phyloP scores from a whole-genome alignment of 2,888 invertebrate species.

The Caenorhabditis japonica region DNA sequence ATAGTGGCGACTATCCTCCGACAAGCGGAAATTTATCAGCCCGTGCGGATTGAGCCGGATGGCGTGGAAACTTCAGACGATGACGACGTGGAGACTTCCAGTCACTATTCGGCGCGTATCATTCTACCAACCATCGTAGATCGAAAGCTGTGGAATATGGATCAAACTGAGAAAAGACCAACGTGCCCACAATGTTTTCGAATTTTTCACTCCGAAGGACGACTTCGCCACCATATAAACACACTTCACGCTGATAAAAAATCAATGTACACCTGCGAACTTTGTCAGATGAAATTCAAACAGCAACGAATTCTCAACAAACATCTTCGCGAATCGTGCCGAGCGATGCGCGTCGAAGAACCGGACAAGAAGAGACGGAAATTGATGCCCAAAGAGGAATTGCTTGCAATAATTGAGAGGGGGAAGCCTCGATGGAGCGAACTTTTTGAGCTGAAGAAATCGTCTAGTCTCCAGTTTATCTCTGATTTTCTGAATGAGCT shows the following conservation, averaged over 20 bases:
- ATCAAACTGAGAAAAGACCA: background rate
- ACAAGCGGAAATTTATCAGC: too few relatives aligned
- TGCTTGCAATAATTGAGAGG: background rate
- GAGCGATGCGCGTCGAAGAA: slow-evolving; percentile 22
- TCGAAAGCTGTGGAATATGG: slow-evolving; percentile 3
- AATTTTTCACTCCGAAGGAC: slow-evolving; percentile 1
- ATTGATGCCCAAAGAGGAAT: background rate
- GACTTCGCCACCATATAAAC: slow-evolving; percentile 6
- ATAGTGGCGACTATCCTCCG: too few relatives aligned
- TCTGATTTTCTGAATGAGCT: background rate
- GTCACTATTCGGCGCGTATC: background rate
- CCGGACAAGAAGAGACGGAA: slow-evolving; percentile 13
- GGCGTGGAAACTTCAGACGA: too few relatives aligned
- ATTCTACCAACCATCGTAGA: background rate
- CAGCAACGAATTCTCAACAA: background rate
- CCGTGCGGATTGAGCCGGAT: too few relatives aligned
- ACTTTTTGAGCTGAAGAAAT: slow-evolving; percentile 16
- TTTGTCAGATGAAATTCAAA: slow-evolving; percentile 16
- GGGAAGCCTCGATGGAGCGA: slow-evolving; percentile 1
- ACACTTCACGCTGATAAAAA: background rate
- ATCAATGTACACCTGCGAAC: background rate
- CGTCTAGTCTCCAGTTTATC: slow-evolving; percentile 12
- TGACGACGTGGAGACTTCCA: background rate
- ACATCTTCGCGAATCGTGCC: slow-evolving; percentile 12
- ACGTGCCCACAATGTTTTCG: background rate